These are phyloP conservation scores for Epirrhoe alternata DNA, from an alignment of 2,888 invertebrate genomes.

Conservation along the genomic window DNA sequence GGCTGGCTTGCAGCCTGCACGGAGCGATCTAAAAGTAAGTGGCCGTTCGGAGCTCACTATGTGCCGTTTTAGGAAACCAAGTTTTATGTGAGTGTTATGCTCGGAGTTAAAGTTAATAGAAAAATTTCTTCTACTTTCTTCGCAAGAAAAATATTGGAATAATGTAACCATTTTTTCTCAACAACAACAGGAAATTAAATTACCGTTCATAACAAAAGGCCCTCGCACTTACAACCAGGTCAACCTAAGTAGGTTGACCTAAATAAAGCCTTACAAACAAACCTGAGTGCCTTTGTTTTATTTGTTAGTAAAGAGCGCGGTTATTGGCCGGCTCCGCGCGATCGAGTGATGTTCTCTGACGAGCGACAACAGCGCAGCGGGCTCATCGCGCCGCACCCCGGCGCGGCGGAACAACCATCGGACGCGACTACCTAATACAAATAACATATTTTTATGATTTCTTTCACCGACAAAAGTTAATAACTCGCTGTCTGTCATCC, in stretches of 20 bases:
- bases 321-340: slow-evolving; percentile 4
- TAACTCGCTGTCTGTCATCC: too few relatives aligned
- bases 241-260: neutral
- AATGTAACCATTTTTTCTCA: too few relatives aligned
- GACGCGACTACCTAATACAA: neutral
- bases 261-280: neutral
- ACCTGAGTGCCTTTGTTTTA: slow-evolving; percentile 1
- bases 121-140: neutral
- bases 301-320: neutral
- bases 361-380: neutral
- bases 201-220: neutral
- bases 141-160: too few relatives aligned
- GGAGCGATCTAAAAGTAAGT: slow-evolving; percentile 4
- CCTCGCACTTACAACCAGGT: neutral
- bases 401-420: neutral
- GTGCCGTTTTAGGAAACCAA: slow-evolving; percentile 9
- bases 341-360: slow-evolving; percentile 13
- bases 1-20: neutral
- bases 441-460: too few relatives aligned
- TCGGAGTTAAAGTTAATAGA: slow-evolving; percentile 10
- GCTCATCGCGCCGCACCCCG: slow-evolving; percentile 9
- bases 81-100: slow-evolving; percentile 3
- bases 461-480: too few relatives aligned
- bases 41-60: slow-evolving; percentile 2
- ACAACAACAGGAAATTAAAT: too few relatives aligned